Percentiles rank a stretch among this genome's conserved stretches.
Conservation (phyloP, 2,797 vertebrate genomes). For the Myripristis jacobus region DNA sequence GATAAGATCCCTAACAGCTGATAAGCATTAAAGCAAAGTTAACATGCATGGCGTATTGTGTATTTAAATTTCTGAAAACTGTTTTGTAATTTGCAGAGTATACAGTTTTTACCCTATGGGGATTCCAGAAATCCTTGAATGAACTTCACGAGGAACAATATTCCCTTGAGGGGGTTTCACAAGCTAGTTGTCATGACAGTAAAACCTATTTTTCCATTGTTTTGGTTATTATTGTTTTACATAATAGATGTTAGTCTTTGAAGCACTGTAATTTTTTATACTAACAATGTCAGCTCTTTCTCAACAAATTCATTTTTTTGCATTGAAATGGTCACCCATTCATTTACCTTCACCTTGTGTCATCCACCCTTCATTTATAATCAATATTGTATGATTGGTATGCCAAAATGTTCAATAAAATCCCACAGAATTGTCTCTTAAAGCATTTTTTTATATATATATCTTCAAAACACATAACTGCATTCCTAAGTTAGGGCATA, state of each 20-base stretch:
- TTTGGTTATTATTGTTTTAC: slow-evolving; percentile 30
- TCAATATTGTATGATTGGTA: slow-evolving; percentile 58
- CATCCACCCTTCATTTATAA: slow-evolving; percentile 21
- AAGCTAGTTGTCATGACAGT: slow-evolving; percentile 5
- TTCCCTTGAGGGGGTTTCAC: slow-evolving; percentile 17
- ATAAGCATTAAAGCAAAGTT: slow-evolving; percentile 54
- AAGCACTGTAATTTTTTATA: slow-evolving; percentile 40
- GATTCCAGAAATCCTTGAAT: slow-evolving; percentile 30
- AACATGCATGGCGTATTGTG: slow-evolving; percentile 65
- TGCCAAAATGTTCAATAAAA: slow-evolving; percentile 62
- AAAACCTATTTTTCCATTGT: slow-evolving; percentile 17
- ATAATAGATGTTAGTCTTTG: slow-evolving; percentile 17
- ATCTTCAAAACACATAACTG: slow-evolving; percentile 1
- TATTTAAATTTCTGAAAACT: slow-evolving; percentile 52
- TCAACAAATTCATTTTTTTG: slow-evolving; percentile 11
- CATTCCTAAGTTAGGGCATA: slow-evolving; percentile 2
- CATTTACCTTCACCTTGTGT: slow-evolving; percentile 13
- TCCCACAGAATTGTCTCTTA: slow-evolving; percentile 31
- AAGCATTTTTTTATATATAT: slow-evolving; percentile 33
- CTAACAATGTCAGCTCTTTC: slow-evolving; percentile 24
- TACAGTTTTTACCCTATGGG: slow-evolving; percentile 39
- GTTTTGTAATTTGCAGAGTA: slow-evolving; percentile 55
- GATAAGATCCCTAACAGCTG: slow-evolving; percentile 39
- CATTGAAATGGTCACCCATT: slow-evolving; percentile 31
- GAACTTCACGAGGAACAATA: slow-evolving; percentile 8